phyloP scores from a whole-genome alignment of 1,140 invertebrate genomes.

The Nilaparvata lugens region DNA sequence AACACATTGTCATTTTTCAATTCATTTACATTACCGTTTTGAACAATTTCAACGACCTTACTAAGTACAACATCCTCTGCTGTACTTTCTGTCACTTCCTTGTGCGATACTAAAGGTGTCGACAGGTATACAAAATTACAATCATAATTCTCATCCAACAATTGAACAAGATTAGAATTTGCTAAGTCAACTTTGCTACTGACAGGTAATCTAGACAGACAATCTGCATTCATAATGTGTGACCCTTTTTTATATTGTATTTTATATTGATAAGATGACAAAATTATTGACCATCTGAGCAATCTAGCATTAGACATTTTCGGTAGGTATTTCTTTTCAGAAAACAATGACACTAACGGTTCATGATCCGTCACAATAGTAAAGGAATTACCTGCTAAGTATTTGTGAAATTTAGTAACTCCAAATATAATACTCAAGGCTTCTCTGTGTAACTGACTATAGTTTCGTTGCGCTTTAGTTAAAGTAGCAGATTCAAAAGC shows the following conservation, averaged over 20 bases:
- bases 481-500: constrained; percentile 34
- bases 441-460: constrained; percentile 42
- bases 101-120: too few relatives aligned
- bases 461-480: constrained; percentile 35
- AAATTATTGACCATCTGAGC: constrained; percentile 15
- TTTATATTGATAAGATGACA: constrained; percentile 23
- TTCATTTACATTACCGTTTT: too few relatives aligned
- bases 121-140: too few relatives aligned
- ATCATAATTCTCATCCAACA: too few relatives aligned
- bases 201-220: too few relatives aligned
- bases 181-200: too few relatives aligned
- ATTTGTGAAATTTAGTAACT: constrained; percentile 35
- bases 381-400: neutral
- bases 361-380: constrained; percentile 36
- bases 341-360: constrained; percentile 34
- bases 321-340: constrained; percentile 27
- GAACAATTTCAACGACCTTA: too few relatives aligned
- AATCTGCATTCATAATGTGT: too few relatives aligned
- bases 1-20: too few relatives aligned
- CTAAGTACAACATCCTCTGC: too few relatives aligned
- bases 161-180: too few relatives aligned
- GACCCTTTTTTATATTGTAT: constrained; percentile 10
- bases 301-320: constrained; percentile 26
- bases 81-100: too few relatives aligned
- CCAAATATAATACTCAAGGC: constrained; percentile 34